Conservation (phyloP, 2,888 invertebrate genomes). For the Aspidiotus destructor region DNA sequence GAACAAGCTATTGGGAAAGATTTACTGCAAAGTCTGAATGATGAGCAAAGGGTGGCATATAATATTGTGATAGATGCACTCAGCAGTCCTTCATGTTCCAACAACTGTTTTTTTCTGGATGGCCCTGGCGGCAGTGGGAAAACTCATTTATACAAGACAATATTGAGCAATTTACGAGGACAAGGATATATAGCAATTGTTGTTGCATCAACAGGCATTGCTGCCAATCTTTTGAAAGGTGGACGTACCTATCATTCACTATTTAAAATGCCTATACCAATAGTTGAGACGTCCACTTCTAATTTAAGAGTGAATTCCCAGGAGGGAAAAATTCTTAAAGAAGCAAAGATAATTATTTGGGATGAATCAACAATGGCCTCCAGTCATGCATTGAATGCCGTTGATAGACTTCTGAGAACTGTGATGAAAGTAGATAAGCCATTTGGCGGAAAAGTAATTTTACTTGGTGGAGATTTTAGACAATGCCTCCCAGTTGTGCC, state of each 20-base stretch:
- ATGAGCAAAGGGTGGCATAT: not conserved
- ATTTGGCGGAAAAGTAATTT: conserved; percentile 10
- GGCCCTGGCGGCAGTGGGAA: not conserved
- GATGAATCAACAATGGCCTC: not conserved
- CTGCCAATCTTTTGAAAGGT: not conserved
- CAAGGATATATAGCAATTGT: not conserved
- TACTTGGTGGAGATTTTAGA: conserved; percentile 11
- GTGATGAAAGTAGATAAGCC: not conserved
- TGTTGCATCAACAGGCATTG: not conserved
- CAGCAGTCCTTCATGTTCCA: not conserved
- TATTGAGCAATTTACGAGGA: not conserved
- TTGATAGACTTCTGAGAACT: not conserved
- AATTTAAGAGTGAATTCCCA: not conserved
- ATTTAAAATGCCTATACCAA: not conserved
- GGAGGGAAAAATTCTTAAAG: not conserved
- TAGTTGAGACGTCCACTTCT: not conserved
- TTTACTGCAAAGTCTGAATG: not conserved
- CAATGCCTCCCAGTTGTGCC: conserved; percentile 1
- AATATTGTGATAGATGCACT: not conserved
- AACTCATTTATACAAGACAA: not conserved
- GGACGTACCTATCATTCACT: not conserved
- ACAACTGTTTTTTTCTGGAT: not conserved
- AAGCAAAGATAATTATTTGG: not conserved
- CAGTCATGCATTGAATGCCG: not conserved
- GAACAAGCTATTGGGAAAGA: not conserved